Base-by-base conservation (phyloP, 2,888 invertebrate species). In the Pandemis corylana region DNA sequence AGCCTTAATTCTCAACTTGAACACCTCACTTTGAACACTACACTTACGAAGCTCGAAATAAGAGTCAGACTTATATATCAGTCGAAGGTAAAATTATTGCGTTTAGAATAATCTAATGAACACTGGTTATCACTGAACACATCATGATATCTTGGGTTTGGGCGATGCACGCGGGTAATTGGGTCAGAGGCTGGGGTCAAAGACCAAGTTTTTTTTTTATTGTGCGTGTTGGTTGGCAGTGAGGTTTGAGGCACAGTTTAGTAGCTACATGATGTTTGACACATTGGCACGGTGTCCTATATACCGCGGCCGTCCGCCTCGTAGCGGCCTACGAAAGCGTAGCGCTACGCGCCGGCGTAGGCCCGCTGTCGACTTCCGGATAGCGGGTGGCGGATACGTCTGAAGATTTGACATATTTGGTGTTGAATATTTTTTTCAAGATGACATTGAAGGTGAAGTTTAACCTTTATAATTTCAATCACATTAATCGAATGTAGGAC, bases 121-220 rank as follows among this genome's bases (percentile, higher is more conserved):
- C 94, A 94, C 94, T 77, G 80, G 78, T 72, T 78, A 78, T 80
- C 76, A 76, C 84, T 87, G 88, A 89, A 89, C 88, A 88, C 89
- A 83, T 76, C 76, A 77, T 73, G 78, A 77, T 78, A 80, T 77
- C 79, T 77, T 78, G 77, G 83, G 86, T 80, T 15, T 89, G 20
- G 20, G 89, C 89, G 86, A 72, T 88, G 89, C 89, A 89, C 91
- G 91, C n/a, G 83, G 76, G 78, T 78, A 93, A 86, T 78, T 92
- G 77, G 94, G 94, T 93, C 93, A 93, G 83, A 83, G 93, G 89
- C 93, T 93, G 83, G 83, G 93, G 89, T 91, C 87, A 89, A 85
- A 7, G 56, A 56, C 56, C 56, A 20, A 20, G 56, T 72, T 76
- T 78, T 71, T 78, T 78, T 77, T 79, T 79, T 78, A 83, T 89